Percentiles rank a stretch among this genome's conserved stretches.
phyloP scores from a whole-genome alignment of 2,113 vertebrate species.

The Mirza zaza region DNA sequence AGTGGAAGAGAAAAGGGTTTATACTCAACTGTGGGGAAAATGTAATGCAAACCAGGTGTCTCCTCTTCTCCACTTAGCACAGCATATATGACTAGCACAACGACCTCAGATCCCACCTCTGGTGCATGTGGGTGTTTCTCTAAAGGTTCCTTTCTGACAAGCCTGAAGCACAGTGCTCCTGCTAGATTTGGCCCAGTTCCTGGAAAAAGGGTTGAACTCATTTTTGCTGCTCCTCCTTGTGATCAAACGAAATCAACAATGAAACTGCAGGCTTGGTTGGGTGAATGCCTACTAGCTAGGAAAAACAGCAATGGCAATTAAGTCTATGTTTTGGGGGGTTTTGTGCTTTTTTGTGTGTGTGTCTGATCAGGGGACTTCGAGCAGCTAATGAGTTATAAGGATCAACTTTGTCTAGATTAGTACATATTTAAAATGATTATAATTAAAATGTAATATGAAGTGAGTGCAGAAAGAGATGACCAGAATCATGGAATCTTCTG shows the following conservation, averaged over 20 bases:
- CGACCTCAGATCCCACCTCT: rapidly evolving
- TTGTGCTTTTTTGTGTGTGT: background rate
- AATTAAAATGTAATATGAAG: background rate
- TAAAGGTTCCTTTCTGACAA: background rate
- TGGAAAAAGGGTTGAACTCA: background rate
- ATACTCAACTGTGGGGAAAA: background rate
- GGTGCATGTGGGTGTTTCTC: background rate
- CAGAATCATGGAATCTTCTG: background rate
- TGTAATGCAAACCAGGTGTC: background rate
- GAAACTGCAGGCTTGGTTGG: background rate
- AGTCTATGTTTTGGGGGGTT: background rate
- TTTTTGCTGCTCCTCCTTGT: background rate
- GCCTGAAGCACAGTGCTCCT: background rate
- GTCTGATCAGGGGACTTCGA: background rate
- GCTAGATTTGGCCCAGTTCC: too few relatives aligned
- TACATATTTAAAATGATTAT: background rate
- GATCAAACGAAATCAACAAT: background rate
- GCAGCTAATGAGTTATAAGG: background rate
- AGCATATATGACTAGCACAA: rapidly evolving
- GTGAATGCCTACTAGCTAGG: background rate
- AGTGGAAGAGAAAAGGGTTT: background rate
- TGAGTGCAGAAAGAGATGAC: background rate
- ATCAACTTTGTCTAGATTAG: background rate
- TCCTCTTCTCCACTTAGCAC: background rate
- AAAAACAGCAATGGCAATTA: background rate